Conservation (phyloP, 2,888 invertebrate species). For the Campaea margaritaria region DNA sequence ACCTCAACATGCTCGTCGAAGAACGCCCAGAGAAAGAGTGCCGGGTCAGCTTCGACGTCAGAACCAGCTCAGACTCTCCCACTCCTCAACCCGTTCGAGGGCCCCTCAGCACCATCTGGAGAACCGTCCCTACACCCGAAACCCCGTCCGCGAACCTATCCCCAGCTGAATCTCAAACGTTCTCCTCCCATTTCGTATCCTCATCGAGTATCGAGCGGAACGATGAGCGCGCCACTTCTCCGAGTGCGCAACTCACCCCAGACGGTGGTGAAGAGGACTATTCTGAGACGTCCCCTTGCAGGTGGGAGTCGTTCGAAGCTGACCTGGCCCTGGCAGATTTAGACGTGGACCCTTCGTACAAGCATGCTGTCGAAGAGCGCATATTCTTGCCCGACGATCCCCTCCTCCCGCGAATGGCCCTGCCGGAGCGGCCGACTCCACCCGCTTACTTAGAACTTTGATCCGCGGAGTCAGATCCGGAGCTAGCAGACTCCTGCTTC, state of each 20-base stretch:
- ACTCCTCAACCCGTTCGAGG: slow-evolving; percentile 73
- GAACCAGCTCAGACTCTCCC: slow-evolving; percentile 68
- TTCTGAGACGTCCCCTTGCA: slow-evolving; percentile 79
- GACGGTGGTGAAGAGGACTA: slow-evolving; percentile 79
- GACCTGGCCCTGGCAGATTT: slow-evolving; percentile 86
- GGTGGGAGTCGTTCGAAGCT: slow-evolving; percentile 87
- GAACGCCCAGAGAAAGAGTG: slow-evolving; percentile 79
- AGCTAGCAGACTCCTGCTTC: slow-evolving; percentile 66
- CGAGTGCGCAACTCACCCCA: slow-evolving; percentile 86
- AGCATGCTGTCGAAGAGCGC: slow-evolving; percentile 86
- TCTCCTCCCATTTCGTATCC: slow-evolving; percentile 87
- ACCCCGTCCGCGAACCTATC: slow-evolving; percentile 89
- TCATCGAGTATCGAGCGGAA: slow-evolving; percentile 79
- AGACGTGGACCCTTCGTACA: slow-evolving; percentile 86
- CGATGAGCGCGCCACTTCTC: slow-evolving; percentile 77
- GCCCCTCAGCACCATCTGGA: slow-evolving; percentile 76
- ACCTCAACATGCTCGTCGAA: slow-evolving; percentile 80
- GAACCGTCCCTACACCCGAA: slow-evolving; percentile 86
- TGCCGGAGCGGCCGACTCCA: slow-evolving; percentile 86
- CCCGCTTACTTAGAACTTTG: slow-evolving; percentile 82
- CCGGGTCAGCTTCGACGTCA: slow-evolving; percentile 77
- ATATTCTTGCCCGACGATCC: slow-evolving; percentile 86
- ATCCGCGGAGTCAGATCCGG: slow-evolving; percentile 82
- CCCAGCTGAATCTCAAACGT: slow-evolving; percentile 85
- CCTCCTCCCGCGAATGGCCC: slow-evolving; percentile 75